These are phyloP conservation scores for Ceryle rudis DNA, from an alignment of 2,797 vertebrate genomes.

Conservation along the genomic window DNA sequence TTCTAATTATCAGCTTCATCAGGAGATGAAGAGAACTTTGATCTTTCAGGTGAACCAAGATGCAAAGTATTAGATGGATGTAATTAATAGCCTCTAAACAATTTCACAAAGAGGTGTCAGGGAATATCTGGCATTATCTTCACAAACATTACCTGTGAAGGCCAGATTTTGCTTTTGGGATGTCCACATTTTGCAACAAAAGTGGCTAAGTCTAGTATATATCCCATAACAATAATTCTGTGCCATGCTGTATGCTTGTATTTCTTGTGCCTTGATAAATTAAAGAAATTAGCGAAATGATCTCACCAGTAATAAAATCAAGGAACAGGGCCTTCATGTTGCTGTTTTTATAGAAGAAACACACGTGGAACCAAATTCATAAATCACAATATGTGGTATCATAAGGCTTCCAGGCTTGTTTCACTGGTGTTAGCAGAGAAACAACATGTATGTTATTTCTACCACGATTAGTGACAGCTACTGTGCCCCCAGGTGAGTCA, in stretches of 20 bases:
- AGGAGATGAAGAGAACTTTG: constrained; percentile 13
- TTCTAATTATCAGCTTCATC: constrained; percentile 2
- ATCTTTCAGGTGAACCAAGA: not conserved
- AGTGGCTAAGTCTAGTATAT: not conserved
- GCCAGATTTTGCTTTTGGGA: not conserved
- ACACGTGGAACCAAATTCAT: not conserved
- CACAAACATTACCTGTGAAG: not conserved
- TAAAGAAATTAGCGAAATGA: not conserved
- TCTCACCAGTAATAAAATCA: not conserved
- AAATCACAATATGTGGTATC: not conserved
- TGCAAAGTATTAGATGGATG: not conserved
- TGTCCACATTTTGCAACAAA: not conserved
- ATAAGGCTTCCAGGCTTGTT: not conserved
- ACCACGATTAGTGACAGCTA: not conserved
- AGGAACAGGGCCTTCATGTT: not conserved
- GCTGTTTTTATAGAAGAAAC: not conserved
- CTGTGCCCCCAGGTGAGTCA: not conserved
- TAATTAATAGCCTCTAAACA: not conserved
- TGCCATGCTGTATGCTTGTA: not conserved
- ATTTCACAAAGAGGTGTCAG: not conserved
- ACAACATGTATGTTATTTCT: not conserved
- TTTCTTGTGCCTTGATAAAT: not conserved
- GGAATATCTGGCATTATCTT: not conserved
- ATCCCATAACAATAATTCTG: not conserved
- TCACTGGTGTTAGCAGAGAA: not conserved